Evolutionary conservation across 2,888 invertebrate species (phyloP), one percentile per base, ranked within the genome.

Genomic region (Odontocolon sp.): DNA sequence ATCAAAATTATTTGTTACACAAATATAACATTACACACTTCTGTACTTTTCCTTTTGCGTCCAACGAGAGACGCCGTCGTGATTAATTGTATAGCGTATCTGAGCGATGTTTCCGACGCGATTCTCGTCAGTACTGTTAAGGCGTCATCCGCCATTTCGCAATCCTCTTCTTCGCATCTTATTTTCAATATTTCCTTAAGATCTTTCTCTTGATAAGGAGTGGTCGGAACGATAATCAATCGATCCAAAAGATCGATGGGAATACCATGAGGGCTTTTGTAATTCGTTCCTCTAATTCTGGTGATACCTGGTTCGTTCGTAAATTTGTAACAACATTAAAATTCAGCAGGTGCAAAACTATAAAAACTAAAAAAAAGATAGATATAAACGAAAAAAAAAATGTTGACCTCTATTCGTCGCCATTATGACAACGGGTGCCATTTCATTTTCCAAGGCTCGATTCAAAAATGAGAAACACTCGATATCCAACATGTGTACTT

Each of bases 401-500:
- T 61, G 36, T 67, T 70, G 63, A 72, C 94, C 95, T 86, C 99
- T 94, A 92, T 99, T 99, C 11, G 99, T 99, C 0, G 99, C 99
- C 98, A 99, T 99, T 42, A 99, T 98, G 0, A 99, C 96, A 0
- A 99, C 95, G 0, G 99, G 99, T 0, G 99, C 96, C 93, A 99
- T 98, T 86, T 99, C 99, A 47, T 96, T 96, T 88, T 99, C 99
- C 23, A 99, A 91, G 0, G 99, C 99, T 3, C 99, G 94, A 91
- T 99, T 99, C 4, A 99, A 92, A 91, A 96, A 99, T 0, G 99
- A 99, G 92, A 99, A 99, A 88, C 99, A 99, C 90, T 99, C 99
- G 45, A 99, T 98, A 89, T 99, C 99, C 81, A 99, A 91, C 99
- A 99, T 99, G 89, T 99, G 99, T 76, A 95, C 97, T 92, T 99